Percentiles rank a stretch among this genome's conserved stretches.
Conservation (phyloP, 2,797 vertebrate species). For the Parotocinclus haroldoi region DNA sequence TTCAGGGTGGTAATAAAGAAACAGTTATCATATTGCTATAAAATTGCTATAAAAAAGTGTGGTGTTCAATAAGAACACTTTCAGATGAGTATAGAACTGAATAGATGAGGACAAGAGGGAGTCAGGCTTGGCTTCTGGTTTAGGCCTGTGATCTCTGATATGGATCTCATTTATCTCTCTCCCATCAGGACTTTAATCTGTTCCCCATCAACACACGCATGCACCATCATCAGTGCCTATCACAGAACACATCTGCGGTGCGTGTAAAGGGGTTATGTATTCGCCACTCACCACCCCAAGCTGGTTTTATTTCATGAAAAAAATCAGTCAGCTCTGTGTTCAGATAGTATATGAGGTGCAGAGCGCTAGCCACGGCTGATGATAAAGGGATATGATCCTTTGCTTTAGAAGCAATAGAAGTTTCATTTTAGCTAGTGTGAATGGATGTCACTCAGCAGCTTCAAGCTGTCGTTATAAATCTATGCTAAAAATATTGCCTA, state of each 20-base stretch:
- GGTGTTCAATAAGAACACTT: background rate
- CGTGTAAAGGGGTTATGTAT: too few relatives aligned
- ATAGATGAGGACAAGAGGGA: background rate
- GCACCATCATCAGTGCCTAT: constrained; percentile 1
- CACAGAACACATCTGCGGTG: background rate
- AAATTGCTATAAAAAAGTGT: background rate
- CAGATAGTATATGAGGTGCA: background rate
- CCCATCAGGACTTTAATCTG: background rate
- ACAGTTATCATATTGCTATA: background rate
- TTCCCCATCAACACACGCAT: background rate
- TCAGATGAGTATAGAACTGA: background rate
- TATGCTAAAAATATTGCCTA: too few relatives aligned
- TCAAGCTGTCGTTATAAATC: too few relatives aligned
- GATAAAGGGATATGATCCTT: background rate
- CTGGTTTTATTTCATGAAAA: background rate
- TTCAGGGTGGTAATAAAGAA: too few relatives aligned
- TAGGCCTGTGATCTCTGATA: background rate
- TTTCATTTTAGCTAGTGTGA: too few relatives aligned
- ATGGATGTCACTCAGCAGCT: too few relatives aligned
- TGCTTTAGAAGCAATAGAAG: too few relatives aligned
- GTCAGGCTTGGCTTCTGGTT: background rate
- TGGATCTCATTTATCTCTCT: background rate
- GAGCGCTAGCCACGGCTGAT: background rate
- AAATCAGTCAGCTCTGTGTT: background rate
- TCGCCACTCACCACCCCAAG: background rate